Percentiles rank a stretch among this genome's conserved stretches.
phyloP scores from a whole-genome alignment of 1,140 invertebrate species.

The Babylonia areolata region DNA sequence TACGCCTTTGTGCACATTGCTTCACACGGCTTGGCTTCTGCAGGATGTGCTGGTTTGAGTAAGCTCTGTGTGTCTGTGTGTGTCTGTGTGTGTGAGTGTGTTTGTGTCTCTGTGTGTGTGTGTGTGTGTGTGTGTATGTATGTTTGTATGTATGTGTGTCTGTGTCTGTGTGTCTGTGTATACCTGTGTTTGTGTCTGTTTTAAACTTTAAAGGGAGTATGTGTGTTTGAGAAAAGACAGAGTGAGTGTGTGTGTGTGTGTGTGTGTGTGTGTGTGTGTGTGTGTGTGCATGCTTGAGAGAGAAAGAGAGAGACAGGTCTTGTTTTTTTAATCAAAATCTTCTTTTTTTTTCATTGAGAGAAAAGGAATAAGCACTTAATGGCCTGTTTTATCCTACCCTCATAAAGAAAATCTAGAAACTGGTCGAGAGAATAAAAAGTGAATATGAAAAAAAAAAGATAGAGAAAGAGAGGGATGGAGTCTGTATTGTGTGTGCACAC shows the following conservation, averaged over 20 bases:
- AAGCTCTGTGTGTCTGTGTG: constrained; percentile 7
- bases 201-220: background rate
- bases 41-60: constrained; percentile 63
- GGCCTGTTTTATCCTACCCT: too few relatives aligned
- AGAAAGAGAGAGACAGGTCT: too few relatives aligned
- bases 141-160: background rate
- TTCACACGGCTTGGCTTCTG: constrained; percentile 64
- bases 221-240: background rate
- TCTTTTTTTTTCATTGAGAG: too few relatives aligned
- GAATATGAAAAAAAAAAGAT: too few relatives aligned
- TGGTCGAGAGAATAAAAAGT: too few relatives aligned
- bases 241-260: background rate
- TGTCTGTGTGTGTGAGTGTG: background rate
- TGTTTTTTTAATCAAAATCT: too few relatives aligned
- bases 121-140: background rate
- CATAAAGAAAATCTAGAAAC: too few relatives aligned
- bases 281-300: too few relatives aligned
- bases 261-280: background rate
- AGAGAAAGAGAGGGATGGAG: too few relatives aligned
- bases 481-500: too few relatives aligned
- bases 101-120: background rate
- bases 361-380: too few relatives aligned
- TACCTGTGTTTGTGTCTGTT: too few relatives aligned
- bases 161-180: background rate
- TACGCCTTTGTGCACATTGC: constrained; percentile 67